Base-by-base conservation (phyloP, 2,113 vertebrate species). In the Sarotherodon lohbergeri region DNA sequence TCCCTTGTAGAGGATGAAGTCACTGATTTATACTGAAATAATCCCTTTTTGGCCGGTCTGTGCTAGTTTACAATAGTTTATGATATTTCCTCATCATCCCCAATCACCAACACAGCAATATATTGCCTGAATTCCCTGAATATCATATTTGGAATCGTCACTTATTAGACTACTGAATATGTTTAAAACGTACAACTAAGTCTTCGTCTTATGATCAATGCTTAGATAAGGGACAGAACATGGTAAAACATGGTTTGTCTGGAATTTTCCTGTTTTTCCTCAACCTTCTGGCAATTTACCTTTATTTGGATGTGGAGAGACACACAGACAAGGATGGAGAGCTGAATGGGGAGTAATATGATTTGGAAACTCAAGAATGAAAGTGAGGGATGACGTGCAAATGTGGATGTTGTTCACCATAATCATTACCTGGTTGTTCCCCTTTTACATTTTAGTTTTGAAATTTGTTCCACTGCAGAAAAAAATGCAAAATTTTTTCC, bases 1-100 rank as follows among this genome's bases (percentile, higher is more conserved):
- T 88, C 56, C 86, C 56, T 86, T 55, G 84, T 87, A 46, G 39
- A 90, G 76, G 82, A 94, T 94, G 83, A 94, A 83, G 89, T 94
- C 90, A 93, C 73, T 4, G 54, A 89, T 87, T 91, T 63, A 80
- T 80, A 90, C 73, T 92, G 73, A 13, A 7, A 80, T 66, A 41
- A 57, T 29, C 39, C 34, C 27, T 83, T 39, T 63, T 36, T 61
- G 52, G 56, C 27, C 50, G 8, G 9, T 63, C 19, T 29, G 12
- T 2, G 22, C 19, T 54, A 4, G 19, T 85, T 84, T 59, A 84
- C 82, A 55, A 59, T 16, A 17, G 55, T 59, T 86, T 86, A 41
- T 22, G 34, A 87, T 90, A 29, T 41, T 56, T 57, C 34, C 46
- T 78, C 73, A 78, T 78, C 73, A 32, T 52, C 46, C 73, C 27